Conservation (phyloP, 1,140 invertebrate genomes). For the Metopolophium dirhodum region DNA sequence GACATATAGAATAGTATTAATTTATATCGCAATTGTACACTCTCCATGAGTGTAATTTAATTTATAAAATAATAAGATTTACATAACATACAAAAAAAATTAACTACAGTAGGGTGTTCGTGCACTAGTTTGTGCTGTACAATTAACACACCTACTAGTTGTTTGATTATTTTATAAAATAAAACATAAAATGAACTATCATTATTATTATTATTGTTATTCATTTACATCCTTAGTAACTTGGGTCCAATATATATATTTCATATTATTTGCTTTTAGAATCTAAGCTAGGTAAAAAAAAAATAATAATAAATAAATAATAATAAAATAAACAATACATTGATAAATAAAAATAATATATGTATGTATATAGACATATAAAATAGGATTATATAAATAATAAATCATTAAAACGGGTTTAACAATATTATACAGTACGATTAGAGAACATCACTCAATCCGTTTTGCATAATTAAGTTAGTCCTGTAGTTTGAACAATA, state of each 20-base stretch:
- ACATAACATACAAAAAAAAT: constrained; percentile 21
- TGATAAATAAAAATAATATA: constrained; percentile 28
- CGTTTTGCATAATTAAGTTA: background rate
- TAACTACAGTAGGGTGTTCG: background rate
- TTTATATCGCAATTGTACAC: background rate
- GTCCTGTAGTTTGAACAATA: background rate
- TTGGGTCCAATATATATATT: background rate
- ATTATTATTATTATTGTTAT: constrained; percentile 46
- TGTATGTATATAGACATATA: background rate
- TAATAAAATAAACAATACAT: constrained; percentile 35
- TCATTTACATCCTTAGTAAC: background rate
- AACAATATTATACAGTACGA: constrained; percentile 31
- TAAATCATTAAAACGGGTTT: background rate
- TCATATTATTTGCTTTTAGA: background rate
- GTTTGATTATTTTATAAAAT: constrained; percentile 30
- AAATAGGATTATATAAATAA: background rate
- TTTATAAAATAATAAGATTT: constrained; percentile 13
- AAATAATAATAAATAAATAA: constrained; percentile 41
- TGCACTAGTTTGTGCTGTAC: constrained; percentile 7
- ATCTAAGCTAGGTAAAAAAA: background rate
- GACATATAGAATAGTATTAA: background rate
- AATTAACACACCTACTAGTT: constrained; percentile 17
- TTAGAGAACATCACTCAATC: constrained; percentile 14
- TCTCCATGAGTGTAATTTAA: background rate
- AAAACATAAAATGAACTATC: constrained; percentile 14